A percentile compares a stretch with the other conserved stretches of the same genome.
Evolutionary conservation across 2,888 invertebrate genomes (phyloP).

Genomic region (Chelonus formosanus): DNA sequence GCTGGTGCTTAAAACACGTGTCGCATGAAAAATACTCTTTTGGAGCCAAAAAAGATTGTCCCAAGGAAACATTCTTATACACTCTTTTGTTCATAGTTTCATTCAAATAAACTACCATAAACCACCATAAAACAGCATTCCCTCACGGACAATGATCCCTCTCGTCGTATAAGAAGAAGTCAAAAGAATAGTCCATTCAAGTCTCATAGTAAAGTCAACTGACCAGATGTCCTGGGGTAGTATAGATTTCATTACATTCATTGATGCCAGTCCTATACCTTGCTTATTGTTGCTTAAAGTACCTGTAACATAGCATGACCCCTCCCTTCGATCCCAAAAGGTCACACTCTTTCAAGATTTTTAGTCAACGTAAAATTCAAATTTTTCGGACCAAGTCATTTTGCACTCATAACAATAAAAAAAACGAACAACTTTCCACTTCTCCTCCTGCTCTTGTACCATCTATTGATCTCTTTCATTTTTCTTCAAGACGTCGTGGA

Average conservation of each 20-base stretch:
- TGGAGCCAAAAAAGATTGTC: conserved; percentile 1
- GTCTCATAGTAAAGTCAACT: conserved; percentile 52
- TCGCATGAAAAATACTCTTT: conserved; percentile 20
- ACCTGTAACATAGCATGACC: conserved; percentile 55
- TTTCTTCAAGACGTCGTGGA: neutral
- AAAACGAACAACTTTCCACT: conserved; percentile 29
- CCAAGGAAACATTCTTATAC: conserved; percentile 11
- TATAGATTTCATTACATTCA: conserved; percentile 59
- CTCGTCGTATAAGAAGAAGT: conserved; percentile 13
- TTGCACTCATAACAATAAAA: conserved; percentile 31
- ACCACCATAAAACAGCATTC: conserved; percentile 39
- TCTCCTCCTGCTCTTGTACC: neutral
- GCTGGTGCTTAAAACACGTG: conserved; percentile 23
- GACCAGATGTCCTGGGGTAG: conserved; percentile 54
- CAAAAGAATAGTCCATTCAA: conserved; percentile 47
- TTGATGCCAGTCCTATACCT: conserved; percentile 44
- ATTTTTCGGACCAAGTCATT: conserved; percentile 48
- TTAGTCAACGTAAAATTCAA: conserved; percentile 54
- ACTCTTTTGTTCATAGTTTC: neutral
- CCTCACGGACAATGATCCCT: conserved; percentile 34
- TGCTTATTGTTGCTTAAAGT: conserved; percentile 54
- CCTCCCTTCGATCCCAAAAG: conserved; percentile 25
- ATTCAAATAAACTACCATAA: conserved; percentile 35
- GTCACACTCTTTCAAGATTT: conserved; percentile 31
- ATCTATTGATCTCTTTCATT: conserved; percentile 36